phyloP scores from a whole-genome alignment of 2,888 invertebrate genomes.

The Muschampia plurimacula region DNA sequence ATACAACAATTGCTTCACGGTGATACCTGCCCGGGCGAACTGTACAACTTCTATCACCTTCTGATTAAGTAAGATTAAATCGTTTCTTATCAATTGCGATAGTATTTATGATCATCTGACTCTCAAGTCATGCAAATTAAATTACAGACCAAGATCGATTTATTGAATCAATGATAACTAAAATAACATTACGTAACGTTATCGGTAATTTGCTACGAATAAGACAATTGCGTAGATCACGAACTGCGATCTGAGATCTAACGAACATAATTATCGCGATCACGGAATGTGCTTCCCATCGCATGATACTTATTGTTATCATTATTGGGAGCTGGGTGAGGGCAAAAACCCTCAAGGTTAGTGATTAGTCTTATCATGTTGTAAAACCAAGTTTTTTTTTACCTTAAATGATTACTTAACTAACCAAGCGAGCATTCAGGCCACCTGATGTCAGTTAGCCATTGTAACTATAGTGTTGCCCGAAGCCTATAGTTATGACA shows the following conservation, averaged over 20 bases:
- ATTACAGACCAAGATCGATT: slow-evolving; percentile 19
- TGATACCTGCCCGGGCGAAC: too few relatives aligned
- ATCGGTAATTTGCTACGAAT: slow-evolving; percentile 29
- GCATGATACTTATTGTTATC: slow-evolving; percentile 29
- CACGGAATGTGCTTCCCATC: slow-evolving; percentile 47
- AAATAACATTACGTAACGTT: slow-evolving; percentile 21
- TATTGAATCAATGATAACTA: slow-evolving; percentile 11
- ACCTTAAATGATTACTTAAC: not conserved
- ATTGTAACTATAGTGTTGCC: too few relatives aligned
- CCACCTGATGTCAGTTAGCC: too few relatives aligned
- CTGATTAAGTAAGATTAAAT: too few relatives aligned
- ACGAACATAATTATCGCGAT: slow-evolving; percentile 41
- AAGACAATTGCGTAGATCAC: slow-evolving; percentile 35
- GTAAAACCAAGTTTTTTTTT: not conserved
- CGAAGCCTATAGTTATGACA: too few relatives aligned
- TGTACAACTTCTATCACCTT: too few relatives aligned
- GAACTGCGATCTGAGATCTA: slow-evolving; percentile 9
- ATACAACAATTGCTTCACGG: too few relatives aligned
- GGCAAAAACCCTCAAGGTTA: slow-evolving; percentile 7
- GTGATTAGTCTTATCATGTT: slow-evolving; percentile 2
- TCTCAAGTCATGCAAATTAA: not conserved
- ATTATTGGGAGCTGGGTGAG: not conserved
- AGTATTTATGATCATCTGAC: too few relatives aligned
- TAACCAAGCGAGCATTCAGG: too few relatives aligned
- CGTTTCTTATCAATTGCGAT: too few relatives aligned